Conservation (phyloP, 2,888 invertebrate species). For the Quadroppia sp. region DNA sequence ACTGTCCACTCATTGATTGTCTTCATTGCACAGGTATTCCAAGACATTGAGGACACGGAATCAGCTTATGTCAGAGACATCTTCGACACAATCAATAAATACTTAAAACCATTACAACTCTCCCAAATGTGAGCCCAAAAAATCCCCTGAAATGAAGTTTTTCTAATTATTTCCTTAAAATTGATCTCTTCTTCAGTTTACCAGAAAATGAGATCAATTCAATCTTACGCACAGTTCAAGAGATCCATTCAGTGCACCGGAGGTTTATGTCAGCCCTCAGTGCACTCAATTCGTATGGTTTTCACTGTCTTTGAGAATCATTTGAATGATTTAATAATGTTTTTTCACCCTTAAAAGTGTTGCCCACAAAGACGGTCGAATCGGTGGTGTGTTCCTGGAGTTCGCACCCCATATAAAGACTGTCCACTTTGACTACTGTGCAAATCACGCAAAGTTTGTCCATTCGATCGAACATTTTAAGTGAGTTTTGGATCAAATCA, state of each 20-base stretch:
- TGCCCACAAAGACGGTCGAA: conserved; percentile 65
- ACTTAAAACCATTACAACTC: conserved; percentile 78
- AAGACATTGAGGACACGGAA: conserved; percentile 88
- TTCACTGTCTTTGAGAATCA: neutral
- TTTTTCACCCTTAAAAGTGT: conserved; percentile 47
- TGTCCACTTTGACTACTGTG: conserved; percentile 82
- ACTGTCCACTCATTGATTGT: neutral
- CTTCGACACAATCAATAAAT: conserved; percentile 75
- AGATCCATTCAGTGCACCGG: conserved; percentile 78
- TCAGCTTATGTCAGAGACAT: conserved; percentile 83
- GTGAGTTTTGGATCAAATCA: conserved; percentile 57
- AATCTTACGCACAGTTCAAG: conserved; percentile 80
- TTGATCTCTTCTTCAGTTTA: conserved; percentile 60
- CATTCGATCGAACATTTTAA: conserved; percentile 87
- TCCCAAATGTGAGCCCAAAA: conserved; percentile 71
- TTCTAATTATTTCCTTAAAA: conserved; percentile 30
- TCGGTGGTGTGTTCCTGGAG: conserved; percentile 84
- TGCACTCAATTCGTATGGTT: conserved; percentile 64
- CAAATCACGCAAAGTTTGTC: conserved; percentile 89
- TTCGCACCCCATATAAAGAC: conserved; percentile 62
- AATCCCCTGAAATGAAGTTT: neutral
- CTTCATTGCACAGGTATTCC: conserved; percentile 60
- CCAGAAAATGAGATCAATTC: conserved; percentile 78
- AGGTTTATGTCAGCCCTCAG: conserved; percentile 73
- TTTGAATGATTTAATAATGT: neutral